phyloP scores from a whole-genome alignment of 35 echinoderm and acorn worm species.

The Nesometra sesokonis region DNA sequence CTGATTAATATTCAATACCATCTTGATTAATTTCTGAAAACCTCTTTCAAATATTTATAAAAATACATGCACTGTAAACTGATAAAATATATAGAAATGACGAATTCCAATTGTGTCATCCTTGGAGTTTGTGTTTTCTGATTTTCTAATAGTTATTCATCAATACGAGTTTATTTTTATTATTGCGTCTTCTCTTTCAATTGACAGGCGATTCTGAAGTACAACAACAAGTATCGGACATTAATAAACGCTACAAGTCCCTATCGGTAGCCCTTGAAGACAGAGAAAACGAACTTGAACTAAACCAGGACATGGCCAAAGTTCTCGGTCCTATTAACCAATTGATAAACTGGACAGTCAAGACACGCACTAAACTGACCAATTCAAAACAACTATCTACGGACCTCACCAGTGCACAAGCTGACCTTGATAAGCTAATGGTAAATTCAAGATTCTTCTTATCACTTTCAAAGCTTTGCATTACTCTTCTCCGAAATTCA shows the following conservation, averaged over 20 bases:
- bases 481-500: too few relatives aligned
- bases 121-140: too few relatives aligned
- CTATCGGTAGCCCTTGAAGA: constrained; percentile 78
- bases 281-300: constrained; percentile 83
- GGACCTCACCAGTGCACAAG: neutral
- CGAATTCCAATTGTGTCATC: too few relatives aligned
- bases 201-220: constrained; percentile 83
- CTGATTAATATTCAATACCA: too few relatives aligned
- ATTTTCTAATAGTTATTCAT: too few relatives aligned
- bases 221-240: constrained; percentile 61
- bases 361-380: constrained; percentile 11
- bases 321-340: constrained; percentile 59
- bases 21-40: too few relatives aligned
- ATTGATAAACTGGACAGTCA: constrained; percentile 52
- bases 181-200: neutral
- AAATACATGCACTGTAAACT: too few relatives aligned
- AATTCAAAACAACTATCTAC: neutral
- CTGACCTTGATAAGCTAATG: neutral
- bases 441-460: too few relatives aligned
- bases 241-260: constrained; percentile 79
- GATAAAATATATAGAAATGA: too few relatives aligned
- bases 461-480: too few relatives aligned
- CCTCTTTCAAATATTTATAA: too few relatives aligned
- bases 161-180: neutral
- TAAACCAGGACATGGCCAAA: constrained; percentile 52